Base-by-base conservation (phyloP, 2,113 vertebrate species). In the Salvelinus alpinus region DNA sequence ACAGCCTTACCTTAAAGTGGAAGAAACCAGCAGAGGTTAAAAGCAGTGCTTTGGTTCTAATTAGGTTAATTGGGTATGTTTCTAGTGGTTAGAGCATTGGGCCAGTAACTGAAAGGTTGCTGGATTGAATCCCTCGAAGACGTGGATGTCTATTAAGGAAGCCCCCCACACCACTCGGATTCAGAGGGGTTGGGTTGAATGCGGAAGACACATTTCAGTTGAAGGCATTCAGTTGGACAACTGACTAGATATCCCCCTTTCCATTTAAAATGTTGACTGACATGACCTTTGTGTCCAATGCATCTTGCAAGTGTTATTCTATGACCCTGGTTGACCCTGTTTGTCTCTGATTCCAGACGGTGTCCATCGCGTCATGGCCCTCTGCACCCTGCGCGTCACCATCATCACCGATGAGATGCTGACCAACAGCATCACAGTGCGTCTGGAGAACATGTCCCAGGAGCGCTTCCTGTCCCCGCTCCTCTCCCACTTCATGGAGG, bases 321-420 rank as follows among this genome's bases (percentile, higher is more conserved):
- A 11, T 54, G 31, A 13, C 14, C 27, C 64, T 31, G 14, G n/a
- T n/a, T 20, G 29, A 60, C 27, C n/a, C n/a, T 67, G 65, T 34
- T 65, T 80, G 57, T 67, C 48, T 73, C 13, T 82, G 25, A 29
- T 59, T 69, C 69, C 85, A 96, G 95, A 96, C 5, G 94, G 95
- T 0, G n/a, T 96, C 70, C 95, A 96, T 84, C 92, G 89, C 0
- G 93, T 96, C 25, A 92, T 87, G 0, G 95, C 95, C 0, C 84
- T 92, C 62, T 96, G 95, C 81, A 95, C 94, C 1, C 89, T 96
- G 75, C 92, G 94, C 0, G 94, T 96, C 74, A 94, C 94, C 79
- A 94, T 96, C 90, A 95, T 96, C 84, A 96, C 95, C 0, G 95
- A 96, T 0, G 94, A 95, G 87, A 96, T 96, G 95, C 90, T 96